Evolutionary conservation across 2,797 vertebrate species (phyloP).

Genomic region (Argyrosomus regius): DNA sequence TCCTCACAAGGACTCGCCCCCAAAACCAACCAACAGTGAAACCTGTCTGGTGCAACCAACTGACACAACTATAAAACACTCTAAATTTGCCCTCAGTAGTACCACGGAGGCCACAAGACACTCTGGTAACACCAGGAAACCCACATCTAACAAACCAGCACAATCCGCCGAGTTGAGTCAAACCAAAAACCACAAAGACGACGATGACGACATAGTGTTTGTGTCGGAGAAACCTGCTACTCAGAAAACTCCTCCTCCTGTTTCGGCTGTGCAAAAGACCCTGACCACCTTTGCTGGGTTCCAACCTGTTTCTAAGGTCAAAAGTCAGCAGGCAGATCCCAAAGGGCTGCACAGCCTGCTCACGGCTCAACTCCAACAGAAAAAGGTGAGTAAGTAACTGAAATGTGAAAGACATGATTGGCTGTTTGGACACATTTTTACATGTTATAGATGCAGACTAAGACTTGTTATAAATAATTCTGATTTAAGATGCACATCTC

Average conservation of each 20-base stretch:
- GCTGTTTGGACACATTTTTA: neutral
- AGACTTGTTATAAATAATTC: neutral
- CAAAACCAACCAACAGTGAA: slow-evolving; percentile 1
- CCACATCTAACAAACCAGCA: slow-evolving; percentile 9
- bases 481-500: neutral
- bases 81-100: slow-evolving; percentile 24
- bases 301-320: slow-evolving; percentile 51
- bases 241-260: slow-evolving; percentile 61
- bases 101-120: slow-evolving; percentile 20
- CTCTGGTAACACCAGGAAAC: neutral
- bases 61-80: slow-evolving; percentile 7
- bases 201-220: slow-evolving; percentile 73
- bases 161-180: slow-evolving; percentile 15
- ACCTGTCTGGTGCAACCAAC: slow-evolving; percentile 7
- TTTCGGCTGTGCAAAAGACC: slow-evolving; percentile 75
- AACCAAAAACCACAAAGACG: slow-evolving; percentile 25
- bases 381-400: slow-evolving; percentile 85
- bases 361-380: slow-evolving; percentile 89
- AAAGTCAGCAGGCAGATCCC: slow-evolving; percentile 62
- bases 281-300: slow-evolving; percentile 80
- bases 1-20: neutral
- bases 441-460: neutral
- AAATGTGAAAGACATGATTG: neutral
- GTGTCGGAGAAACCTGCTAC: slow-evolving; percentile 75
- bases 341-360: slow-evolving; percentile 81